Percentiles rank a stretch among this genome's conserved stretches.
Conservation (phyloP, 1,140 invertebrate genomes). For the Gonioctena quinquepunctata region DNA sequence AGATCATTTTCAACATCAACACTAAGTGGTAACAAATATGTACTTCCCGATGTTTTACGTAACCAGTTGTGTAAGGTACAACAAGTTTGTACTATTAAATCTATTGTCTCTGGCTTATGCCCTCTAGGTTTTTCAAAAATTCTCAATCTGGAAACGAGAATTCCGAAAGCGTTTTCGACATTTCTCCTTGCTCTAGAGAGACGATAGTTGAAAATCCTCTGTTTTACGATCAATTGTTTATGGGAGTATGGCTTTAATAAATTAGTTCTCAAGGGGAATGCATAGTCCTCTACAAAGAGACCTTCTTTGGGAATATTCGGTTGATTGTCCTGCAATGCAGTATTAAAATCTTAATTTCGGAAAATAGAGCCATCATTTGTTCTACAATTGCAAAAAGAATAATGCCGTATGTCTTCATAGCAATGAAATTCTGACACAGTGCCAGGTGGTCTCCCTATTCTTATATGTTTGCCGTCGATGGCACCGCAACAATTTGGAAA, state of each 20-base stretch:
- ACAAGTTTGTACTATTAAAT: constrained; percentile 14
- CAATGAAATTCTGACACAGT: constrained; percentile 53
- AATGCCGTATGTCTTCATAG: constrained; percentile 51
- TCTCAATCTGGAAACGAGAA: constrained; percentile 12
- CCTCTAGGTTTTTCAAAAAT: constrained; percentile 15
- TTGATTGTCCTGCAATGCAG: not conserved
- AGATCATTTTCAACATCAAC: too few relatives aligned
- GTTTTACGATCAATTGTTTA: too few relatives aligned
- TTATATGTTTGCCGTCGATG: constrained; percentile 55
- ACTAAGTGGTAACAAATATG: too few relatives aligned
- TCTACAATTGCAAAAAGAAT: constrained; percentile 49
- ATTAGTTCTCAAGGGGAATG: constrained; percentile 15
- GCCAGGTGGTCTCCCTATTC: constrained; percentile 38
- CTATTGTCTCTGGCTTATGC: constrained; percentile 1
- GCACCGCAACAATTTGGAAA: constrained; percentile 51
- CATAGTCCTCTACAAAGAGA: constrained; percentile 16
- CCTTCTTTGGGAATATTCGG: constrained; percentile 12
- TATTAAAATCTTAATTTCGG: not conserved
- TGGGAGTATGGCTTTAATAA: constrained; percentile 8
- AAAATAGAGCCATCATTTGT: constrained; percentile 6
- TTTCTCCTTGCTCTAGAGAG: constrained; percentile 46
- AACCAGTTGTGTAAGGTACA: constrained; percentile 33
- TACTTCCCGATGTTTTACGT: too few relatives aligned
- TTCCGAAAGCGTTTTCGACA: constrained; percentile 39
- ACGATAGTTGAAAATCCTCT: constrained; percentile 56